A percentile compares a stretch with the other conserved stretches of the same genome.
Evolutionary conservation across 2,797 vertebrate genomes (phyloP).

Genomic region (Manis javanica): DNA sequence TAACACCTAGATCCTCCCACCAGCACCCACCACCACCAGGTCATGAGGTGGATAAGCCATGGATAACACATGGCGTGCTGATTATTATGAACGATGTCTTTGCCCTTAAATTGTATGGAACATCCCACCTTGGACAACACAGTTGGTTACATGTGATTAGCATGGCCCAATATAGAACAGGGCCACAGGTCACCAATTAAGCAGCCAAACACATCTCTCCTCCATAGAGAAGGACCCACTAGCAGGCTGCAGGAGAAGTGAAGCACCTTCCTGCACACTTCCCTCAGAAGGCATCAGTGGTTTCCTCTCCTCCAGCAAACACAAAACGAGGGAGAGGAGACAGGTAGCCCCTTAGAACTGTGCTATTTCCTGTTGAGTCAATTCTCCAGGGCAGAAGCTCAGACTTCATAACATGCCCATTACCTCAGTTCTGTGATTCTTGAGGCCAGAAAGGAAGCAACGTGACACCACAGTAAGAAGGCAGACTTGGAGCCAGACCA

Average conservation of each 20-base stretch:
- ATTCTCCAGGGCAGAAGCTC: background rate
- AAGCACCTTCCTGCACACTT: background rate
- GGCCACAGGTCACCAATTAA: background rate
- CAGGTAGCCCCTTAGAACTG: background rate
- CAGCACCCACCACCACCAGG: background rate
- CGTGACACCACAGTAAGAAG: background rate
- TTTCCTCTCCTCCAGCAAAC: background rate
- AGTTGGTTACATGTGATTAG: background rate
- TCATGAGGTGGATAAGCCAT: background rate
- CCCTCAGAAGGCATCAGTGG: background rate
- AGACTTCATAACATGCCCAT: background rate
- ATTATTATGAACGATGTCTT: background rate
- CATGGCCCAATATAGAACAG: background rate
- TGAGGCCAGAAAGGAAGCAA: background rate
- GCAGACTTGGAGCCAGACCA: background rate
- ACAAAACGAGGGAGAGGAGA: background rate
- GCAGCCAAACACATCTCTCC: background rate
- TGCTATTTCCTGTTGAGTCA: background rate
- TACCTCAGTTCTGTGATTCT: background rate
- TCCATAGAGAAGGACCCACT: background rate
- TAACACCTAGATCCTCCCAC: background rate
- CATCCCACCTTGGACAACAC: background rate
- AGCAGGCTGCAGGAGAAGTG: background rate
- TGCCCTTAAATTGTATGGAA: background rate
- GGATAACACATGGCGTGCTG: background rate